phyloP scores from a whole-genome alignment of 2,797 vertebrate species.

The Sebastes trivittatus region DNA sequence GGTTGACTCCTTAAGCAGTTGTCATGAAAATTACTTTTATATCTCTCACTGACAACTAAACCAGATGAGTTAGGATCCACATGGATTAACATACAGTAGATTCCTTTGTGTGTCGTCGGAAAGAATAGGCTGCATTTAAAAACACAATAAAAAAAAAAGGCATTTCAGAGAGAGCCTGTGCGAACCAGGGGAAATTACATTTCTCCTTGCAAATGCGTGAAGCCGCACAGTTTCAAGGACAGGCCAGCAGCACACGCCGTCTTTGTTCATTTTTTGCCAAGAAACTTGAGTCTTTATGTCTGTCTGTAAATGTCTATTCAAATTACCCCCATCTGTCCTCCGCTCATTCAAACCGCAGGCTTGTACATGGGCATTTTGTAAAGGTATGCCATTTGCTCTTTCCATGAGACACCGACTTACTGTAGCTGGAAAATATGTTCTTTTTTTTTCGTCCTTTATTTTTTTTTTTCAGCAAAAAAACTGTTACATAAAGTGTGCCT shows the following conservation, averaged over 20 bases:
- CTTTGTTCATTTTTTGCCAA: constrained; percentile 53
- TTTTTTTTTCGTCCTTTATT: constrained; percentile 50
- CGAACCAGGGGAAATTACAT: constrained; percentile 19
- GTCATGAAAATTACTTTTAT: not conserved
- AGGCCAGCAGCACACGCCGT: constrained; percentile 23
- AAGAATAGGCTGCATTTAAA: constrained; percentile 13
- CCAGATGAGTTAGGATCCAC: not conserved
- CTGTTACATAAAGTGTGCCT: constrained; percentile 91
- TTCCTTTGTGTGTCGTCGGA: not conserved
- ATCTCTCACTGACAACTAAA: not conserved
- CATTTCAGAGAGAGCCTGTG: not conserved
- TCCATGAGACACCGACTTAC: constrained; percentile 83
- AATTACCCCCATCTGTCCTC: constrained; percentile 40
- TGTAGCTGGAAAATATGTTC: constrained; percentile 82
- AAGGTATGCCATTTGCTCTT: constrained; percentile 61
- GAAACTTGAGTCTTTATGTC: constrained; percentile 50
- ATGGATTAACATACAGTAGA: not conserved
- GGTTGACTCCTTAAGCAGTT: constrained; percentile 3
- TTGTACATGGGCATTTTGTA: constrained; percentile 76
- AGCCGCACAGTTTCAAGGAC: constrained; percentile 50
- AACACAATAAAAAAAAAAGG: not conserved
- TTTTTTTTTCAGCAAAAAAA: constrained; percentile 77
- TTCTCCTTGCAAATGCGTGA: constrained; percentile 29
- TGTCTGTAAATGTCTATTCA: constrained; percentile 54
- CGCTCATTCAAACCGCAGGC: constrained; percentile 48